Base-by-base conservation (phyloP, 2,113 vertebrate genomes). In the Tapirus terrestris region DNA sequence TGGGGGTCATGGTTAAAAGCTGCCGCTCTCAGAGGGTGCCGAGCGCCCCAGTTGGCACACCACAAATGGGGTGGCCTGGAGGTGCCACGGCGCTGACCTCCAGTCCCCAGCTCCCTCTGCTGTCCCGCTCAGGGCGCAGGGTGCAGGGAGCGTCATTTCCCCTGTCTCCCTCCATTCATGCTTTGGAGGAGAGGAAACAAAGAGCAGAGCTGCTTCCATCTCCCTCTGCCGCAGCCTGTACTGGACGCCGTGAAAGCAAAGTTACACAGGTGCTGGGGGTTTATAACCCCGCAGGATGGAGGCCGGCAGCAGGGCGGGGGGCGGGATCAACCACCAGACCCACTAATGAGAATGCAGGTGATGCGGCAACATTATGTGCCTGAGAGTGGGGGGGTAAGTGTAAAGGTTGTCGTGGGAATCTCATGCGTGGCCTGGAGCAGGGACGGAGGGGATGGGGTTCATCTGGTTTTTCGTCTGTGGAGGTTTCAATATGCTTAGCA, bases 311-410 rank as follows among this genome's bases (percentile, higher is more conserved):
- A 31, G 7, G 0, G 3, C 45, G 31, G n/a, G 27, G 33, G 0
- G 1, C 39, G 39, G 39, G 3, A 43, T 6, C 72, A 36, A 23
- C 51, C 0, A 9, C 31, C 31, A 73, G 5, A 36, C 21, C 5
- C 21, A 7, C 0, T 31, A 65, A 9, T 45, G 31, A 43, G 92
- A 25, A 43, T 4, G 18, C 2, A 67, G 25, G 11, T 0, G 5
- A 33, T 4, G 27, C 11, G 83, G 1, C 14, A 5, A 36, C 6
- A 5, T 27, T 27, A 51, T 0, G 36, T 9, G 9, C 63, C 31
- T 18, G 16, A 45, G 63, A n/a, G 58, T 2, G 27, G 48, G 3
- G 11, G 5, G 5, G 33, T 1, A 10, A 65, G 29, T 23, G 63
- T 31, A 29, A 8, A 82, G n/a, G 85, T 43, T 10, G 36, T 21